These are phyloP conservation scores for Troides oblongomaculatus DNA, from an alignment of 2,888 invertebrate genomes.

Conservation along the genomic window DNA sequence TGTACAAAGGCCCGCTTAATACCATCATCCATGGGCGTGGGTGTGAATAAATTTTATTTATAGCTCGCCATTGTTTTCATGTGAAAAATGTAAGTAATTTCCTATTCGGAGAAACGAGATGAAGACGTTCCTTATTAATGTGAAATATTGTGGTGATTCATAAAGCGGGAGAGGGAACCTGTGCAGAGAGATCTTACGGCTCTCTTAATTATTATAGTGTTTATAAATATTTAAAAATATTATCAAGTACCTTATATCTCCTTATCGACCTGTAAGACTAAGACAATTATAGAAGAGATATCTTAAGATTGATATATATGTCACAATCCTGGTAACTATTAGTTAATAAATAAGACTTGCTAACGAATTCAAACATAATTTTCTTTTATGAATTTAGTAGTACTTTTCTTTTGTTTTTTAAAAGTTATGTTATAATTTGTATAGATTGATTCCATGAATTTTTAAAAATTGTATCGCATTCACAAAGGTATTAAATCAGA, in stretches of 20 bases:
- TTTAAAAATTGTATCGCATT: neutral
- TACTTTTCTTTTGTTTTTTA: neutral
- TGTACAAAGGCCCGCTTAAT: constrained; percentile 4
- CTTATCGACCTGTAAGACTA: no score
- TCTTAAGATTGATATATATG: no score
- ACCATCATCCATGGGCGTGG: constrained; percentile 33
- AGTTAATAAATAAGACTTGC: no score
- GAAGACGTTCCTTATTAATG: constrained; percentile 37
- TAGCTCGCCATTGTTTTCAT: constrained; percentile 44
- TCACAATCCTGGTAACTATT: no score
- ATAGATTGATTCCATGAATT: neutral
- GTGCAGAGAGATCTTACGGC: neutral
- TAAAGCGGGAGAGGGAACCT: neutral
- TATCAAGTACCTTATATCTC: neutral
- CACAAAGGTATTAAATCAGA: constrained; percentile 27
- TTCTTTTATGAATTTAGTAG: no score
- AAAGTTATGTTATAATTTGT: neutral
- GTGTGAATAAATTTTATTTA: constrained; percentile 46
- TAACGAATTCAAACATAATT: no score
- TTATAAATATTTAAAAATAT: neutral
- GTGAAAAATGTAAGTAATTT: constrained; percentile 57
- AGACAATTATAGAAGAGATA: no score
- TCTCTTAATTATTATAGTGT: neutral
- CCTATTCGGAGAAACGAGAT: constrained; percentile 46
- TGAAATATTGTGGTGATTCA: constrained; percentile 19